Evolutionary conservation across 2,888 invertebrate genomes (phyloP).

Genomic region (Heliconius ethilla): DNA sequence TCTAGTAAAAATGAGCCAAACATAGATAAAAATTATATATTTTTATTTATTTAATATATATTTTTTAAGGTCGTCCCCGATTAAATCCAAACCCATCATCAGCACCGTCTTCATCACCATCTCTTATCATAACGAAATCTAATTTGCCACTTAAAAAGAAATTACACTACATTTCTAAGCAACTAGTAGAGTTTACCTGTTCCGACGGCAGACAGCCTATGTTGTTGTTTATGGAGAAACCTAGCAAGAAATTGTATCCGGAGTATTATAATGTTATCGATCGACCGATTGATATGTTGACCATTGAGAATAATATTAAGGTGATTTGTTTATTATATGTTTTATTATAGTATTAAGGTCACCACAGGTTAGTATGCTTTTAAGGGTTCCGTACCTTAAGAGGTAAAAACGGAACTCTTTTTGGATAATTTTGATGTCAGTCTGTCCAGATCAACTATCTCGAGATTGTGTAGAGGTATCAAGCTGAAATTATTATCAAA

Average conservation of each 20-base stretch:
- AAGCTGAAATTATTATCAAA: too few relatives aligned
- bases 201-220: conserved; percentile 92
- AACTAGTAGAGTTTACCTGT: conserved; percentile 75
- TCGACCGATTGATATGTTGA: conserved; percentile 96
- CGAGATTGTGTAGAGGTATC: too few relatives aligned
- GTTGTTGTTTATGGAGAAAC: conserved; percentile 97
- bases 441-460: too few relatives aligned
- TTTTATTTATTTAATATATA: too few relatives aligned
- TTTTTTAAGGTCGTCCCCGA: conserved; percentile 65
- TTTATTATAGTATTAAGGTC: background rate
- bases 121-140: conserved; percentile 56
- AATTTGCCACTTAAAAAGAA: conserved; percentile 89
- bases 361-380: too few relatives aligned
- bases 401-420: too few relatives aligned
- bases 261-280: conserved; percentile 97
- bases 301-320: conserved; percentile 95
- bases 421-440: too few relatives aligned
- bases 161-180: conserved; percentile 89
- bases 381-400: too few relatives aligned
- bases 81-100: conserved; percentile 60
- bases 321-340: conserved; percentile 53
- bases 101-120: conserved; percentile 52
- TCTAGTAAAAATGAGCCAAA: too few relatives aligned
- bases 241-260: conserved; percentile 96
- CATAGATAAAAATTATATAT: too few relatives aligned